These are phyloP conservation scores for Edolisoma coerulescens DNA, from an alignment of 2,113 vertebrate species.

Conservation along the genomic window DNA sequence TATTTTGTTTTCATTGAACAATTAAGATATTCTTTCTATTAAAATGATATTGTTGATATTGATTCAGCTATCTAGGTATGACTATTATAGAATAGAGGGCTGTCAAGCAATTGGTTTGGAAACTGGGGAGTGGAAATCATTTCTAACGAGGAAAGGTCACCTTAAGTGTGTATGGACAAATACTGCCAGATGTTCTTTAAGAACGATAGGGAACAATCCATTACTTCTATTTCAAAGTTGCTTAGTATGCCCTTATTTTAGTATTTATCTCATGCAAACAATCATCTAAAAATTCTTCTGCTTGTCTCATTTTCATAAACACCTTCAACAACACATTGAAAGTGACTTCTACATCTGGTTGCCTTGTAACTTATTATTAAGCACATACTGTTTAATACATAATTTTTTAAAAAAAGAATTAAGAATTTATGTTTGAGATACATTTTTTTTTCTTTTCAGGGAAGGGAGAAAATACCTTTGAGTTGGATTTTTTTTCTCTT, in stretches of 20 bases:
- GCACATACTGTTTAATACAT: constrained; percentile 7
- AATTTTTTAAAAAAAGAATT: not conserved
- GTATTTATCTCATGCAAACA: constrained; percentile 40
- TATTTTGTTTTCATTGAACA: not conserved
- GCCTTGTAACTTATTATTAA: constrained; percentile 30
- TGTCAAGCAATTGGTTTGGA: not conserved
- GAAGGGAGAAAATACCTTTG: not conserved
- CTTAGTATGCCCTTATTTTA: not conserved
- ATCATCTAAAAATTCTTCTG: constrained; percentile 49
- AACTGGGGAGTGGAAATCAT: constrained; percentile 36
- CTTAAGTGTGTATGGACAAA: not conserved
- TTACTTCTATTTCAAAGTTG: constrained; percentile 16
- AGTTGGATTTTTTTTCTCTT: not conserved
- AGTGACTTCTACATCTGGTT: constrained; percentile 29
- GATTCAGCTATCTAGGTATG: not conserved
- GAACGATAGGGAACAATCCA: constrained; percentile 38
- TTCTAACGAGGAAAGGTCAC: constrained; percentile 44
- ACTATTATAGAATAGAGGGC: not conserved
- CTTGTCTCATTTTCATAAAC: constrained; percentile 25
- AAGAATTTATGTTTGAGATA: not conserved
- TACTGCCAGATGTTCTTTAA: constrained; percentile 19
- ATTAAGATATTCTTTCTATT: not conserved
- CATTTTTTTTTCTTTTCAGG: not conserved
- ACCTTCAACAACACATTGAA: not conserved
- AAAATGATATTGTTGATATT: not conserved